A percentile compares a stretch with the other conserved stretches of the same genome.
phyloP scores from a whole-genome alignment of 2,888 invertebrate species.

The Cerceris ruficornis region DNA sequence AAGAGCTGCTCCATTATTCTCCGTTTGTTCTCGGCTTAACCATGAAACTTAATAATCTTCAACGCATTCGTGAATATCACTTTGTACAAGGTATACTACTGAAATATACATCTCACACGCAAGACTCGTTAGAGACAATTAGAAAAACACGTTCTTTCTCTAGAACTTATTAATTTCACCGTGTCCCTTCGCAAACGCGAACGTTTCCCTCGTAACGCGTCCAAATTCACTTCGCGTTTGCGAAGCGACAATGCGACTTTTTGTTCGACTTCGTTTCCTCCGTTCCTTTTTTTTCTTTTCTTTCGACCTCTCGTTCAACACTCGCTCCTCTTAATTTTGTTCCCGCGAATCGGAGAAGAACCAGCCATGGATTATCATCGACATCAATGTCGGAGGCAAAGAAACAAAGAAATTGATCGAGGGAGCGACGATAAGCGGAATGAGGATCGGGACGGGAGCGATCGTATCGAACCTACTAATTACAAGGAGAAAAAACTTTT shows the following conservation, averaged over 20 bases:
- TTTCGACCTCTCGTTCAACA: constrained; percentile 27
- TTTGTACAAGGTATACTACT: constrained; percentile 64
- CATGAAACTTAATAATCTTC: constrained; percentile 46
- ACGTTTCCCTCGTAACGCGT: background rate
- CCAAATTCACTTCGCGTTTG: background rate
- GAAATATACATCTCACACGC: constrained; percentile 66
- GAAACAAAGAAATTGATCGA: constrained; percentile 33
- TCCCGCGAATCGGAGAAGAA: constrained; percentile 33
- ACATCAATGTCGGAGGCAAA: constrained; percentile 50
- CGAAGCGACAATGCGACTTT: background rate
- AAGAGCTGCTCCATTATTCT: constrained; percentile 53
- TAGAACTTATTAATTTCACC: constrained; percentile 8
- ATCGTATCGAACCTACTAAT: constrained; percentile 63
- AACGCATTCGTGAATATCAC: constrained; percentile 57
- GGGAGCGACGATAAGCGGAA: constrained; percentile 35
- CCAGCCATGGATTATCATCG: constrained; percentile 72
- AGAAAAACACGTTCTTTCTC: constrained; percentile 41
- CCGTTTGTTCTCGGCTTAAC: constrained; percentile 17
- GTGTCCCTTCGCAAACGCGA: background rate
- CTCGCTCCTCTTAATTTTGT: constrained; percentile 38
- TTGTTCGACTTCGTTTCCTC: background rate
- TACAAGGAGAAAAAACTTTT: constrained; percentile 63
- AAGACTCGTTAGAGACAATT: constrained; percentile 60
- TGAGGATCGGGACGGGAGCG: constrained; percentile 42
- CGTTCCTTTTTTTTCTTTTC: constrained; percentile 2